Evolutionary conservation across 2,113 vertebrate species (phyloP), one percentile per base, ranked within the genome.

Genomic region (Stegostoma tigrinum): DNA sequence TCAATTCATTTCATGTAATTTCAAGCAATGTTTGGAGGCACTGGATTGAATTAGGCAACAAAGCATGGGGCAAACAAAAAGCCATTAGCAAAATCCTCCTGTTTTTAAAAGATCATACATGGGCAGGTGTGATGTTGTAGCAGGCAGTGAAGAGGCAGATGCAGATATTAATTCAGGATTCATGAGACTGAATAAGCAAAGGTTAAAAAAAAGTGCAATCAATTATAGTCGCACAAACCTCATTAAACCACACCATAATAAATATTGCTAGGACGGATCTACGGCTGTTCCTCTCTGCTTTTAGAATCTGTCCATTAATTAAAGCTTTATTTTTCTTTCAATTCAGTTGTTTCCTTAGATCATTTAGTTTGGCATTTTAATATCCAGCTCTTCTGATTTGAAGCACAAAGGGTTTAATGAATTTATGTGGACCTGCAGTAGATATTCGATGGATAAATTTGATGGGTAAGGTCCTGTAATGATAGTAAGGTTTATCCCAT

Each of bases 1-100:
- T 61, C 55, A 7, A 61, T 61, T 61, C 55, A 61, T 8, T 61
- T 7, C 55, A 61, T 61, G 5, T 7, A 61, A 61, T 61, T 10
- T 61, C 55, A 61, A 61, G 55, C 0, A 61, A 61, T 61, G 55
- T 6, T 61, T 61, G 55, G 55, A 61, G 55, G 10, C 55, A 61
- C 55, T 61, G 55, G 55, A 61, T 48, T 34, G 91, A 45, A 68
- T 67, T 94, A 45, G 64, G 64, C 17, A 27, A 68, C 66, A 94
- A 94, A 94, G 66, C 93, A 70, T 17, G 23, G 38, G 66, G 21
- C 93, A 95, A 95, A 95, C 93, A 70, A 95, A 95, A 94, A 95
- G 67, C 93, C 38, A 95, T 72, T 70, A 72, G 93, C 38, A 95
- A 72, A 95, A 70, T 95, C 93, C 67, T 95, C 42, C 38, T 93